Base-by-base conservation (phyloP, 2,113 vertebrate genomes). In the Podiceps cristatus region DNA sequence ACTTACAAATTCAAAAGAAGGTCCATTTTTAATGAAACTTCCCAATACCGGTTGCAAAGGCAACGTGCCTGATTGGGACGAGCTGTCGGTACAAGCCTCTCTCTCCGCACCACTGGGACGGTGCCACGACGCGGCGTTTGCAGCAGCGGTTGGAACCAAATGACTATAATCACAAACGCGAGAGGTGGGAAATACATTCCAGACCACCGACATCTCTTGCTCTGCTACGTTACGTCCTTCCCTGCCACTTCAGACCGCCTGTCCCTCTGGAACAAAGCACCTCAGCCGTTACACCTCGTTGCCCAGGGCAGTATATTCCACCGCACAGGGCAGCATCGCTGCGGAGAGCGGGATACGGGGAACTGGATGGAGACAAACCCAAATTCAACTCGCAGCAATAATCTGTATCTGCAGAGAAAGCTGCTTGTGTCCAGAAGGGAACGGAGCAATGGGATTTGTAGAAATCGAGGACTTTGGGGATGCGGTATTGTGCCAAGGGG, bases 11-110 rank as follows among this genome's bases (percentile, higher is more conserved):
- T 13, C 17, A 72, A 88, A 63, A 40, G 13, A 31, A 63, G 33
- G 13, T 18, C 44, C 14, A 9, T 24, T 84, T 80, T 31, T 12
- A 33, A 22, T 18, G n/a, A 11, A 60, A n/a, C 13, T 11, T 69
- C 35, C 76, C 49, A 53, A 3, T 2, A 5, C 4, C 1, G 2
- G 28, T 3, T 22, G 24, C 5, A 2, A 59, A 64, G 31, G 64
- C 53, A 13, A 5, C 0, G 1, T 17, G 37, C 53, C 58, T 1
- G 0, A 8, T n/a, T 5, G 62, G 37, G 53, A 10, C 42, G 63
- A 55, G 25, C 42, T 47, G 62, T 27, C 35, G 18, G 6, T 2
- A 10, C 4, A 13, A 55, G 20, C 28, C 76, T 50, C 66, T 31
- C 50, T 0, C 66, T 31, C 50, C 0, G 1, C n/a, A n/a, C 27